Conservation (phyloP, 2,113 vertebrate genomes). For the Struthidea cinerea region DNA sequence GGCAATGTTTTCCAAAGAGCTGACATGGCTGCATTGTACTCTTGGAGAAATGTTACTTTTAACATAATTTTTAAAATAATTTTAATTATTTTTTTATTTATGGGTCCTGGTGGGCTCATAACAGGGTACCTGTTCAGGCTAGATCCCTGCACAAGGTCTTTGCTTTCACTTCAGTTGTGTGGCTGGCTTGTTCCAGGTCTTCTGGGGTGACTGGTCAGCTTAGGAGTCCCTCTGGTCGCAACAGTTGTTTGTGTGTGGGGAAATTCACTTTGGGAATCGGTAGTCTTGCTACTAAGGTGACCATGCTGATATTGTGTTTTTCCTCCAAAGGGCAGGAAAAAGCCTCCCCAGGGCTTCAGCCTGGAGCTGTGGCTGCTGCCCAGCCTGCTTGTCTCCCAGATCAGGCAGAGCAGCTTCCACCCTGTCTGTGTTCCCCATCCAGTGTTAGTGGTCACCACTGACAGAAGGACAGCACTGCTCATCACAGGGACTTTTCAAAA, state of each 20-base stretch:
- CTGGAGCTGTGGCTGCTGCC: neutral
- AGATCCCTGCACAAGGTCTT: neutral
- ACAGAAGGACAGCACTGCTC: neutral
- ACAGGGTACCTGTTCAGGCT: neutral
- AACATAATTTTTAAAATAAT: neutral
- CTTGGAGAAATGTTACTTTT: neutral
- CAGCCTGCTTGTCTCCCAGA: neutral
- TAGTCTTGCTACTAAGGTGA: neutral
- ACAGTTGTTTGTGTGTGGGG: neutral
- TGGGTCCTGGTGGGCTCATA: neutral
- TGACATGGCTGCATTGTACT: neutral
- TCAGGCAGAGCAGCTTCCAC: neutral
- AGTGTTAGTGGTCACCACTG: no score
- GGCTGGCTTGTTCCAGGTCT: neutral
- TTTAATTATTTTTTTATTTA: neutral
- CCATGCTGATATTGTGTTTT: neutral
- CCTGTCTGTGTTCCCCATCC: no score
- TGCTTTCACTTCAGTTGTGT: neutral
- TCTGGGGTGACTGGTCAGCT: neutral
- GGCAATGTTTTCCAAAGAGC: neutral
- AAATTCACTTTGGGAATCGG: neutral
- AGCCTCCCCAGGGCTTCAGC: neutral
- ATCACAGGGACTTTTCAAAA: neutral
- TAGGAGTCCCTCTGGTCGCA: neutral
- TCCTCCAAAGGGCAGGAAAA: neutral